Evolutionary conservation across 2,797 vertebrate species (phyloP), one percentile per base, ranked within the genome.

Genomic region (Enteromius mattozi): DNA sequence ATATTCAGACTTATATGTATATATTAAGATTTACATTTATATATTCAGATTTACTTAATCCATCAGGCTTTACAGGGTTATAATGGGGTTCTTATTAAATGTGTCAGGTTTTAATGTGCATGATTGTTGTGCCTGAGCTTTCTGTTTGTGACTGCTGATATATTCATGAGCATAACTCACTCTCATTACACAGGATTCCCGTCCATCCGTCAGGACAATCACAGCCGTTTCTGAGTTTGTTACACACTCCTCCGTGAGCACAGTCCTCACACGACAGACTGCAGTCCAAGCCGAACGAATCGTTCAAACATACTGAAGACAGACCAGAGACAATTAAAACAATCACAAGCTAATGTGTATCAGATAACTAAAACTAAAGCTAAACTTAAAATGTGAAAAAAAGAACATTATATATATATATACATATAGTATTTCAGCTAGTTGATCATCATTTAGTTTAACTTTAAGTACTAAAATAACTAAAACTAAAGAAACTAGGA

Each of bases 181-280:
- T 97, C 91, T 97, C 94, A 85, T 98, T 98, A 92, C 98, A 99
- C 87, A 98, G 3, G 51, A 96, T 1, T 2, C 96, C 97, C 0
- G 91, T 96, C 98, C 97, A 99, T 61, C 98, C 98, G 0, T 93
- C 91, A 0, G 92, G 91, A 33, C 98, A 99, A 35, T 94, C 92
- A 0, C 98, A 99, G 92, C 96, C 94, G 0, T 74, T 94, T 86
- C 88, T 93, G 83, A 93, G 94, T 0, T 78, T 51, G 0, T 92
- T 93, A 85, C 98, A 99, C 8, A 78, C 8, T 1, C 94, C 98
- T 3, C 96, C 96, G 0, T 97, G 97, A 0, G 90, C 90, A 80
- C 98, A 99, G 91, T 99, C 97, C 0, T 97, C 96, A 0, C 98
- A 99, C 0, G 94, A 96, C 93, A 99, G 89, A 91, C 96, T 97